Evolutionary conservation across 2,888 invertebrate genomes (phyloP).

Genomic region (Aphidoletes aphidimyza): DNA sequence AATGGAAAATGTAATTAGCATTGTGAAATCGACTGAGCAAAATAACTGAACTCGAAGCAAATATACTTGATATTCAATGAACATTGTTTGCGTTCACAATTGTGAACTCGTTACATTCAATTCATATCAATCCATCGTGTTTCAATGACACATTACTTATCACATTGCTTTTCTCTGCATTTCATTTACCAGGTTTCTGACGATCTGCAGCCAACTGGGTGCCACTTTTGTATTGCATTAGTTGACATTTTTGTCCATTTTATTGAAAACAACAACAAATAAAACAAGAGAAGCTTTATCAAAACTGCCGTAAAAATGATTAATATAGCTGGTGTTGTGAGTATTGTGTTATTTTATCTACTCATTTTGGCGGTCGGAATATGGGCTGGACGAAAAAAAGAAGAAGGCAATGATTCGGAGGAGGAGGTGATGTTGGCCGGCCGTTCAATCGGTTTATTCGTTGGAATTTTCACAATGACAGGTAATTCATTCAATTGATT

Average conservation of each 20-base stretch:
- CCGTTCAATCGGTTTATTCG: conserved; percentile 94
- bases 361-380: conserved; percentile 95
- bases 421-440: conserved; percentile 99
- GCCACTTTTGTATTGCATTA: no score
- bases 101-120: no score
- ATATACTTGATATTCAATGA: no score
- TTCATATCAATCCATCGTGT: no score
- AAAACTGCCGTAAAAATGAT: conserved; percentile 71
- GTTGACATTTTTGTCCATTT: not conserved
- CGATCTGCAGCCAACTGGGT: not conserved
- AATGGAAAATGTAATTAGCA: no score
- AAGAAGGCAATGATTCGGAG: conserved; percentile 86
- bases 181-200: not conserved
- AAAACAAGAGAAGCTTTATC: not conserved
- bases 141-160: no score
- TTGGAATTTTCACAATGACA: conserved; percentile 99
- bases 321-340: conserved; percentile 91
- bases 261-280: not conserved
- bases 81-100: no score
- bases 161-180: no score
- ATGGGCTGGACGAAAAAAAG: conserved; percentile 96
- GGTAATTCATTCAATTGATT: conserved; percentile 71
- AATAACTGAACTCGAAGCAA: no score
- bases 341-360: conserved; percentile 95
- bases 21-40: no score